phyloP scores from a whole-genome alignment of 2,888 invertebrate species.

The Calliphora vomitoria region DNA sequence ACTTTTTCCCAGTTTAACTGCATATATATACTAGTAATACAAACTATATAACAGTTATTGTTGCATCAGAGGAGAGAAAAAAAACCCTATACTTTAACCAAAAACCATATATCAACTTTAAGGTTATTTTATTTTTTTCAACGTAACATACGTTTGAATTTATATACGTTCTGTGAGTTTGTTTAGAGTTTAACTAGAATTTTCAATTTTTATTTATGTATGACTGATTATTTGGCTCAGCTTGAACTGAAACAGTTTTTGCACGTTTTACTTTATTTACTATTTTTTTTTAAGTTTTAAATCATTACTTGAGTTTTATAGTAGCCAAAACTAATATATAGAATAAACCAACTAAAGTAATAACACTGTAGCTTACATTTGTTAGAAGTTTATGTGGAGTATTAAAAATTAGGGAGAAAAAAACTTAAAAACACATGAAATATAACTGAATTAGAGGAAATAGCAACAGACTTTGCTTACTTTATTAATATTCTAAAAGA shows the following conservation, averaged over 20 bases:
- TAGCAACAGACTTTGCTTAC: too few species aligned
- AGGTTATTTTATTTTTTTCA: slow-evolving; percentile 21
- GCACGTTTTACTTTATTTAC: slow-evolving; percentile 29
- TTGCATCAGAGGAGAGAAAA: slow-evolving; percentile 6
- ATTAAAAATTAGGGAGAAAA: not conserved
- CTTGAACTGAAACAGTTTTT: slow-evolving; percentile 1
- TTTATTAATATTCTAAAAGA: too few species aligned
- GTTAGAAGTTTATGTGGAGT: not conserved
- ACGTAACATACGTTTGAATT: not conserved
- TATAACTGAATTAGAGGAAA: not conserved
- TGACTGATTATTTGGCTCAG: slow-evolving; percentile 41
- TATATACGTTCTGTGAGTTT: not conserved
- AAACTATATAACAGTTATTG: slow-evolving; percentile 31
- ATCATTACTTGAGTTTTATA: slow-evolving; percentile 35
- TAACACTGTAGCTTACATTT: slow-evolving; percentile 37
- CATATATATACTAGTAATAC: not conserved
- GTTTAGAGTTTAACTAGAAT: slow-evolving; percentile 30
- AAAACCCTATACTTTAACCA: slow-evolving; percentile 28
- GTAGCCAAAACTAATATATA: slow-evolving; percentile 1
- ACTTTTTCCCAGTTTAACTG: not conserved
- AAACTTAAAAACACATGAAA: not conserved
- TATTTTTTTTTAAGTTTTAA: slow-evolving; percentile 6
- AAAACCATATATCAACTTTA: slow-evolving; percentile 64
- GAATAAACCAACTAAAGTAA: slow-evolving; percentile 8
- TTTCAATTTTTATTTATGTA: slow-evolving; percentile 63